phyloP scores from a whole-genome alignment of 2,797 vertebrate species.

The Delichon dasypus region DNA sequence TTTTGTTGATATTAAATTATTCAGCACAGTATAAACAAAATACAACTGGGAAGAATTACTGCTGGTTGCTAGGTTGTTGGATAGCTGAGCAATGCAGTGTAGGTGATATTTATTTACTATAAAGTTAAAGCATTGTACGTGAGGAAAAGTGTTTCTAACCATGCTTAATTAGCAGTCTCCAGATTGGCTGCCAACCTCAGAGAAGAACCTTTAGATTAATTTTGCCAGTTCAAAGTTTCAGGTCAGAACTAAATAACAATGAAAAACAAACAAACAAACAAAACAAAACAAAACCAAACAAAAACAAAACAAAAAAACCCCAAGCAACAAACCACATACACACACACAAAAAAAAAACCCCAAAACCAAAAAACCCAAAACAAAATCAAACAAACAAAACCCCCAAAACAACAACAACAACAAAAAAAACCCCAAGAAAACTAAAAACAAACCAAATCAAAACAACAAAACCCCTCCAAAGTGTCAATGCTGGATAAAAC shows the following conservation, averaged over 20 bases:
- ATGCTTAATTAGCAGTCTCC: not conserved
- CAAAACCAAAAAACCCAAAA: no score
- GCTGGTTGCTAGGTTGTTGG: not conserved
- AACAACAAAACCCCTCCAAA: fast-evolving
- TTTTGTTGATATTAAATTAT: not conserved
- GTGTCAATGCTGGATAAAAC: not conserved
- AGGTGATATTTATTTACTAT: not conserved
- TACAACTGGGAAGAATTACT: not conserved
- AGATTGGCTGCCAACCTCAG: not conserved
- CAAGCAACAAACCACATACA: no score
- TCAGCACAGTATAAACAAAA: not conserved
- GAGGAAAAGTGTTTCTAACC: not conserved
- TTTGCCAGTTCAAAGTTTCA: not conserved
- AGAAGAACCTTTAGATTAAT: not conserved
- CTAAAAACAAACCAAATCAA: not conserved
- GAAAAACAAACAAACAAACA: not conserved
- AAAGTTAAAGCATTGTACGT: not conserved
- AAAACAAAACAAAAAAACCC: no score
- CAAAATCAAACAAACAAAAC: no score
- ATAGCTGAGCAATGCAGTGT: not conserved
- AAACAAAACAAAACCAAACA: no score
- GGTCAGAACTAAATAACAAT: not conserved
- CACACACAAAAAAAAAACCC: no score
- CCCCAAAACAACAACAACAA: not conserved
- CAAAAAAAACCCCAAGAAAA: no score